Conservation (phyloP, 2,113 vertebrate genomes). For the Buteo buteo region DNA sequence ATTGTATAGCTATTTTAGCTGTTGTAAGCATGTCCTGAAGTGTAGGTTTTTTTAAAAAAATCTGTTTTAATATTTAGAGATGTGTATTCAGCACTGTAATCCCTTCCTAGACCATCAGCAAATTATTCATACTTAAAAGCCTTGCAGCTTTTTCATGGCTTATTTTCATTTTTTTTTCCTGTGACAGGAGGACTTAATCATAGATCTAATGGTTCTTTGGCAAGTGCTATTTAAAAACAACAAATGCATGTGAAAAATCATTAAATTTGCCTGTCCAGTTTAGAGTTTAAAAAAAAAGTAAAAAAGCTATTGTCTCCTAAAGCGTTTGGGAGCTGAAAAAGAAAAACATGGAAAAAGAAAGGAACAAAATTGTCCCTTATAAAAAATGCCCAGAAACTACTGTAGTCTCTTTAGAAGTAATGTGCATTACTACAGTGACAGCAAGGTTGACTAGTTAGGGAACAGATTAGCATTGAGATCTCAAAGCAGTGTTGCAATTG, state of each 20-base stretch:
- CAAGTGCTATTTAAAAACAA: slow-evolving; percentile 63
- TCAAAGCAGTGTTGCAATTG: not conserved
- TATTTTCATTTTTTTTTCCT: slow-evolving; percentile 10
- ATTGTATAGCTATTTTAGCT: not conserved
- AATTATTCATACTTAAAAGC: slow-evolving; percentile 54
- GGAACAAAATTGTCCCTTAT: not conserved
- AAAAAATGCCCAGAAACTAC: not conserved
- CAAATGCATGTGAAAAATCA: slow-evolving; percentile 6
- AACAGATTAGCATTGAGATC: not conserved
- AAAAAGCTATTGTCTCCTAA: not conserved
- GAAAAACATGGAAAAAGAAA: not conserved
- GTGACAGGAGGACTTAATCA: slow-evolving; percentile 63
- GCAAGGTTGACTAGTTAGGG: not conserved
- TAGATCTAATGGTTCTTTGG: slow-evolving; percentile 46
- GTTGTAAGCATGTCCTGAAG: not conserved
- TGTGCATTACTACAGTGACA: not conserved
- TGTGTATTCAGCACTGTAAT: not conserved
- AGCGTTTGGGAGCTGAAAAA: not conserved
- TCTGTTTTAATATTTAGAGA: not conserved
- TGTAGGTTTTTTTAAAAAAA: not conserved
- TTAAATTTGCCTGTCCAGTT: not conserved
- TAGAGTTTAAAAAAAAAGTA: not conserved
- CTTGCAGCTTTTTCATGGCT: slow-evolving; percentile 36
- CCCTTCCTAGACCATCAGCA: slow-evolving; percentile 38
- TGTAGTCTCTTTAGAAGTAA: no score